Evolutionary conservation across 2,113 vertebrate genomes (phyloP), one percentile per base, ranked within the genome.

Genomic region (Heterocephalus glaber): DNA sequence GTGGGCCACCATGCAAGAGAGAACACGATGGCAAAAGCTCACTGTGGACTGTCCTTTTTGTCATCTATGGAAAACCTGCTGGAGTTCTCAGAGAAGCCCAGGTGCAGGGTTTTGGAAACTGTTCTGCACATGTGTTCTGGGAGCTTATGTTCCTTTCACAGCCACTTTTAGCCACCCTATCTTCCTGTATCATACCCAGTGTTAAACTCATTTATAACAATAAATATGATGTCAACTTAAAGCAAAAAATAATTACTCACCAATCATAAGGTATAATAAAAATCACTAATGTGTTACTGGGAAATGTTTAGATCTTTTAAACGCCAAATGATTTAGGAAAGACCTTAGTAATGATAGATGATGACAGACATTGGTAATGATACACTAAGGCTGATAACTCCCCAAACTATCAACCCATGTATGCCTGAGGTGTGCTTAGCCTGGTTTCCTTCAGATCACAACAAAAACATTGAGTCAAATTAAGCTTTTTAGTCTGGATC

Each of bases 241-340:
- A 77, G 38, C 24, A 74, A 66, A 52, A 49, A 94, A 85, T 35
- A 85, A 41, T 85, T 89, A n/a, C 20, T 13, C 19, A 35, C 52
- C 58, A 38, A 58, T 86, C 26, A 66, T 19, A 80, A 30, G 13
- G 52, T 38, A 16, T 70, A 81, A 66, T 63, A 10, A 90, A 92
- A 24, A 28, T n/a, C 80, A 80, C 65, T 70, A 76, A 58, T 11
- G 19, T 87, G 9, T 68, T 85, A 54, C 74, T 76, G 7, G 19
- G 20, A 82, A 94, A 44, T 68, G 44, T 52, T 65, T 76, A 92
- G 20, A 66, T 92, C 86, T 79, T 89, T 93, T 70, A 63, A 85
- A 84, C 87, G 52, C 13, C 13, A 72, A 72, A 86, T 72, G 5
- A 84, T 60, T 89, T 68, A 70, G 41, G 76, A 66, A 68, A 92